Base-by-base conservation (phyloP, 30 jellyfish, hydroid and myxozoan species). In the Turritopsis rubra region DNA sequence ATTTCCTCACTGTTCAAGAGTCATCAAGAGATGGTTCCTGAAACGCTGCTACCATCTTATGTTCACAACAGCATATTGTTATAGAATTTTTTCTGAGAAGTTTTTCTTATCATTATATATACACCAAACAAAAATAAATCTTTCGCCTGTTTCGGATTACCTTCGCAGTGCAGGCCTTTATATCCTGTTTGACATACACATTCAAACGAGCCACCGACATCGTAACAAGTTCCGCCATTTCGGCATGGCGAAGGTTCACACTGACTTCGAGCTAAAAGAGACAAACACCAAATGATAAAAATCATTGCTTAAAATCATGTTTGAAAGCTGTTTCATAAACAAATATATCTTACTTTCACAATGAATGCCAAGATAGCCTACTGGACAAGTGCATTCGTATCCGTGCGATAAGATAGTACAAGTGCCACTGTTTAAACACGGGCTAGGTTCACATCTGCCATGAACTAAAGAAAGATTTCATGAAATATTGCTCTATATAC, bases 371-470 rank as follows among this genome's bases (percentile, higher is more conserved):
- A 93, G 95, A 80, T 87, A 93, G 30, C 99, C 99, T 20, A 93
- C 90, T 8, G 99, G 99, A 53, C 99, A 93, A 0, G 99, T 93
- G 89, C 99, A 93, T 81, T 93, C 99, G 78, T 93, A 93, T 65
- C 99, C 99, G 70, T 93, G 99, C 0, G 97, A 85, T 72, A 93
- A 75, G 0, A 93, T 89, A 8, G 99, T 93, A 73, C 99, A 93
- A 7, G 99, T 93, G 23, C 99, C 99, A n/a, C 96, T 92, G 81
- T 93, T 93, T 24, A 93, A 85, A 65, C 99, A 93, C 4, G 99
- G 99, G 23, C 91, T 85, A 26, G 99, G 99, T 28, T 93, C 99
- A 72, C 99, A 93, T 68, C 99, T 84, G 27, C 99, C 99, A 66
- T 93, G 99, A 53, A 93, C 99, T 93, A 85, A 21, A 75, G 68